A percentile compares a stretch with the other conserved stretches of the same genome.
Conservation (phyloP, 2,797 vertebrate species). For the Kryptopterus vitreolus region DNA sequence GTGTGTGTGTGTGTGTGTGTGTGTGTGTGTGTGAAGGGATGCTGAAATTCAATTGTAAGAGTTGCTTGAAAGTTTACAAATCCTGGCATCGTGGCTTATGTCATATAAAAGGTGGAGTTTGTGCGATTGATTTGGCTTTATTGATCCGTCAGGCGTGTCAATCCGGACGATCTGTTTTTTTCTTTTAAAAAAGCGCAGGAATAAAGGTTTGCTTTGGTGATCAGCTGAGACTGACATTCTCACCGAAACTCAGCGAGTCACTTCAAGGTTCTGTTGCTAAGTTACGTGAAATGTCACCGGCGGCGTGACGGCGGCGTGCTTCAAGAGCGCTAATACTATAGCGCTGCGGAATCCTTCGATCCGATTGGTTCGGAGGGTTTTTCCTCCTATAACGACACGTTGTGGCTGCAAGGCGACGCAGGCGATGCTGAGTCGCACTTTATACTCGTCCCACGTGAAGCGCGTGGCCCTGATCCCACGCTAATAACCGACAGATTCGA, state of each 20-base stretch:
- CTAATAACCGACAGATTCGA: background rate
- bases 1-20: too few relatives aligned
- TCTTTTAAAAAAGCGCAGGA: background rate
- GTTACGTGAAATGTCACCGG: background rate
- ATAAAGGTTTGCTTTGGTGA: too few relatives aligned
- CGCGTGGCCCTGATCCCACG: too few relatives aligned
- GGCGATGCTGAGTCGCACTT: background rate
- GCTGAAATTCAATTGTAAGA: background rate
- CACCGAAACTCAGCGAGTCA: background rate
- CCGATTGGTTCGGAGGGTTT: conserved; percentile 12
- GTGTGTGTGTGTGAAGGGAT: too few relatives aligned
- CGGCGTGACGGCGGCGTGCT: background rate
- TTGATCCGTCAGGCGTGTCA: too few relatives aligned
- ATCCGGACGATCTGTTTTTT: background rate
- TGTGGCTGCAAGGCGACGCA: background rate
- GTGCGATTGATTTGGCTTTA: too few relatives aligned
- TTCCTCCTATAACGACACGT: background rate
- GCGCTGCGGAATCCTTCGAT: background rate
- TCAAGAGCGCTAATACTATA: background rate
- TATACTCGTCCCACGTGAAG: too few relatives aligned
- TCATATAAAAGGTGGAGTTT: too few relatives aligned
- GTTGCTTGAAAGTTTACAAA: background rate
- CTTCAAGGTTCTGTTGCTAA: conserved; percentile 10
- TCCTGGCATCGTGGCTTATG: too few relatives aligned
- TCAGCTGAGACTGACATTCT: conserved; percentile 8